Base-by-base conservation (phyloP, 2,888 invertebrate species). In the Zaprionus lineosus region DNA sequence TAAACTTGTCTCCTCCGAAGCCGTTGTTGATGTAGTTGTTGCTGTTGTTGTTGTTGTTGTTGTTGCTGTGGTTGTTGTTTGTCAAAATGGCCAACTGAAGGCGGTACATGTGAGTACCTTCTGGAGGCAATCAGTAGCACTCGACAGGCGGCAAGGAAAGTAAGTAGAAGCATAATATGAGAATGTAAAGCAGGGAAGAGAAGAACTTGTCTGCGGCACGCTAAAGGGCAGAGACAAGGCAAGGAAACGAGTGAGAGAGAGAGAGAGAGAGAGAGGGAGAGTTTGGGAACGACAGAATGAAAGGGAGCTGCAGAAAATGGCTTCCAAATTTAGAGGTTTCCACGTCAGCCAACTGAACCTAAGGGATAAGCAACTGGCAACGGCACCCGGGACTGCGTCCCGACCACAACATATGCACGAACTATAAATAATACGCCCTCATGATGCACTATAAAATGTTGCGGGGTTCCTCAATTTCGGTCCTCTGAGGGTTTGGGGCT, bases 61-160 rank as follows among this genome's bases (percentile, higher is more conserved):
- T n/a, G n/a, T n/a, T n/a, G n/a, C n/a, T n/a, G n/a, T n/a, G n/a
- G 50, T 55, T 65, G 58, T 61, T 70, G 68, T 64, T 70, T 73
- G 70, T 72, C 65, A 75, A 83, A 81, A 81, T 83, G 84, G 67
- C 74, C 77, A 82, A 62, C 63, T 51, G 55, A 69, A 66, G 69
- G 69, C 72, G 73, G 69, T 62, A 69, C 72, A 65, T 57, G 37
- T 37, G 59, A 68, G 59, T 19, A 47, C 34, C 67, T 50, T 59
- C 64, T 53, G 47, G 50, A 60, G 70, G 70, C 62, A 76, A 74
- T 74, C 74, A 74, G 75, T 66, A 77, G 73, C 69, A 59, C 62
- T 68, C 55, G 26, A 39, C 21, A 29, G n/a, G 34, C 33, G 8
- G 39, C 43, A 37, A 62, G 58, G 63, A 68, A 69, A 69, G 58